Base-by-base conservation (phyloP, 2,797 vertebrate species). In the Chelonia mydas region DNA sequence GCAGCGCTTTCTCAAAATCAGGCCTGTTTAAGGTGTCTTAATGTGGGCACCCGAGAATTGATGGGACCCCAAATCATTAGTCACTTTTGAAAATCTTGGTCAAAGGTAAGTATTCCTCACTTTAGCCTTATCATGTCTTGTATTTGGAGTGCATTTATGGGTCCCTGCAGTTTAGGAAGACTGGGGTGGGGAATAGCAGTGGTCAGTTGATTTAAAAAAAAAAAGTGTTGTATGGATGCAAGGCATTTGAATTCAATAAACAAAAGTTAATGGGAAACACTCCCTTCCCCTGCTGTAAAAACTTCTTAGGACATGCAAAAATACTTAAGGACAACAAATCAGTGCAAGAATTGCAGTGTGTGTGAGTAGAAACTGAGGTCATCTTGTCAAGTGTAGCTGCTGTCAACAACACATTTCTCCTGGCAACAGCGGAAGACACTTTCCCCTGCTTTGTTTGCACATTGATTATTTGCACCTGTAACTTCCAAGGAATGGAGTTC, bases 271-370 rank as follows among this genome's bases (percentile, higher is more conserved):
- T n/a, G 8, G 33, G 61, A 68, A n/a, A 17, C 16, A 21, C 61
- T 7, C 16, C 16, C 61, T 31, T 76, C 19, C 47, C 37, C 25
- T 59, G 12, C 17, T n/a, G 33, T n/a, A 31, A 12, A 68, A 68
- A 68, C 61, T 33, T 19, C 61, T 86, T 49, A 15, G 89, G 17
- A 27, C 25, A 5, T 57, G 27, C 68, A 87, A 45, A n/a, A 92
- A 7, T 92, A 12, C 10, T 74, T 33, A 23, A 50, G 88, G 61
- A 15, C 10, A 47, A 57, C 3, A 55, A 11, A 45, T 41, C 3
- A 7, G 4, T 83, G 72, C 47, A 41, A 59, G 27, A 0, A 0
- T 82, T 53, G 5, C n/a, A 74, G 13, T 13, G 3, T 27, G 33
- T 1, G 0, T 0, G 2, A 16, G 15, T 54, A 86, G 77, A 41